A percentile compares a stretch with the other conserved stretches of the same genome.
Evolutionary conservation across 2,113 vertebrate genomes (phyloP).

Genomic region (Heterotilapia buettikoferi): DNA sequence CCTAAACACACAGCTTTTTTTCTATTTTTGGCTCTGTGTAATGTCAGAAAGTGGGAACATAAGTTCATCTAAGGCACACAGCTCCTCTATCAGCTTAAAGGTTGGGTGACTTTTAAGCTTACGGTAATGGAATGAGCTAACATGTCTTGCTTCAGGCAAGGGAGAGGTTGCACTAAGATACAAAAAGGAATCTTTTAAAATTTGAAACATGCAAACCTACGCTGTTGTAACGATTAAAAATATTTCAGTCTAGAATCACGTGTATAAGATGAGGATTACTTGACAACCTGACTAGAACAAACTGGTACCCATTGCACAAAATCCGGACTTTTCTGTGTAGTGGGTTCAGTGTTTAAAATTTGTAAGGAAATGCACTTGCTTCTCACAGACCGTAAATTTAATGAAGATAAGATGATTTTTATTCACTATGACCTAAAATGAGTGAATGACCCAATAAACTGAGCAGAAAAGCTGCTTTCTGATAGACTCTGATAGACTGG

Average conservation of each 20-base stretch:
- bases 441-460: background rate
- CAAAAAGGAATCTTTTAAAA: background rate
- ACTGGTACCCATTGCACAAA: background rate
- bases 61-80: background rate
- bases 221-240: background rate
- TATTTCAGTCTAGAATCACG: background rate
- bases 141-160: background rate
- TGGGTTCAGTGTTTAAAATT: background rate
- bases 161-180: accelerated
- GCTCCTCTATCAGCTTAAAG: background rate
- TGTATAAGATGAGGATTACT: background rate
- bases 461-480: background rate
- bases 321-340: background rate
- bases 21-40: background rate
- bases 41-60: background rate
- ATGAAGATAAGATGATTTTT: background rate
- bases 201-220: background rate
- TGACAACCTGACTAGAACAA: background rate
- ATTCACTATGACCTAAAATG: background rate
- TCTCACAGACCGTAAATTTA: accelerated
- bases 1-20: background rate
- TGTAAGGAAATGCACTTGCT: background rate
- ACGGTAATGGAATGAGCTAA: background rate
- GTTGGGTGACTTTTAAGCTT: background rate
- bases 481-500: background rate